Evolutionary conservation across 1,140 invertebrate genomes (phyloP), one percentile per base, ranked within the genome.

Genomic region (Atta texana): DNA sequence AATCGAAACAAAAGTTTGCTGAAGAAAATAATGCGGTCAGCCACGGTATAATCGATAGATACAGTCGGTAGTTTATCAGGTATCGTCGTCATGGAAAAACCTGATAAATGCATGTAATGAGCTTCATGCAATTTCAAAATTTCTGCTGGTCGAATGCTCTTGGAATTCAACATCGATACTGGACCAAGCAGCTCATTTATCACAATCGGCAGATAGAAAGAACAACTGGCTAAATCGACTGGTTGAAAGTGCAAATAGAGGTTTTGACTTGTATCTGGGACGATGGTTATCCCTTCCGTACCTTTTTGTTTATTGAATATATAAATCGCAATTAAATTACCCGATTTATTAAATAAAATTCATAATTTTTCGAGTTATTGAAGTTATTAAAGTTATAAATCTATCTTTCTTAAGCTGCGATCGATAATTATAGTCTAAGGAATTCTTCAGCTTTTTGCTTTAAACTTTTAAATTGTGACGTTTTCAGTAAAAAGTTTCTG

Each of bases 201-300:
- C 6, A 92, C 66, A 0, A 94, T 86, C 2, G 94, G 94, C 10
- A 94, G 63, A 80, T 91, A 91, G 82, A 93, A 92, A 5, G 68
- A 53, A 31, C 91, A 90, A 1, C 68, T 87, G 1, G 91, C 91
- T 12, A 92, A 61, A 49, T 93, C 93, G 6, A 85, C 53, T 0
- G 94, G 94, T 34, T 77, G 84, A 66, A 94, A 94, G 69, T 94
- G 92, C 6, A 94, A 74, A 77, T 91, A 90, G 18, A 94, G 84
- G 10, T n/a, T 74, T 51, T 68, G 57, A 16, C 66, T 82, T 1
- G 64, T 31, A 18, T 77, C 80, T 14, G 90, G 49, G 0, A 3
- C 34, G 10, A 92, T 66, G 12, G 31, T 44, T 1, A 77, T 68
- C 0, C 55, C 57, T n/a, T 72, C 80, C n/a, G 55, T 12, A 59